Evolutionary conservation across 2,888 invertebrate genomes (phyloP).

Genomic region (Macrophya alboannulata): DNA sequence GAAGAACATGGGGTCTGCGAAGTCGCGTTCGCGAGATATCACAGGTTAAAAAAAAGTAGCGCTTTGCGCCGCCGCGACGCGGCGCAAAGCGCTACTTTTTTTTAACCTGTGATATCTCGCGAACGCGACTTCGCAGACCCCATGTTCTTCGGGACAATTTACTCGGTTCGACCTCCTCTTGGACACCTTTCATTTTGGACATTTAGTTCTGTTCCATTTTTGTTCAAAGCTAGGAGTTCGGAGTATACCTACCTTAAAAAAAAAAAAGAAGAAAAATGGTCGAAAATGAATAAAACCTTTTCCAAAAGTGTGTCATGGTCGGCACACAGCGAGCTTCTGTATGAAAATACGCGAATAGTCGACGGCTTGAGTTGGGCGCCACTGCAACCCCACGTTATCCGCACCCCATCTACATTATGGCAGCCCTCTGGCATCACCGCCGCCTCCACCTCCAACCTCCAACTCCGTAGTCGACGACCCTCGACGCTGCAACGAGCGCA

Average conservation of each 20-base stretch:
- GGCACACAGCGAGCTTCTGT: neutral
- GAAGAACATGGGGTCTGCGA: too few relatives aligned
- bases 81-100: too few relatives aligned
- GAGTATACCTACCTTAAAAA: neutral
- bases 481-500: slow-evolving; percentile 49
- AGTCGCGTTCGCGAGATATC: too few relatives aligned
- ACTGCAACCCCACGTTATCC: slow-evolving; percentile 54
- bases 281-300: neutral
- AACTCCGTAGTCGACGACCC: slow-evolving; percentile 40
- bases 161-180: too few relatives aligned
- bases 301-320: slow-evolving; percentile 37
- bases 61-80: too few relatives aligned
- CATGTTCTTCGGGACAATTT: too few relatives aligned
- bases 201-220: too few relatives aligned
- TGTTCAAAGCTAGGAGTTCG: too few relatives aligned
- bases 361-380: slow-evolving; percentile 14
- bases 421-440: slow-evolving; percentile 51
- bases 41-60: too few relatives aligned
- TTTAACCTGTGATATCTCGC: too few relatives aligned
- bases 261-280: neutral
- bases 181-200: too few relatives aligned
- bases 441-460: neutral
- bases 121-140: too few relatives aligned
- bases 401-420: slow-evolving; percentile 56
- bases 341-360: neutral